Evolutionary conservation across 2,113 vertebrate genomes (phyloP).

Genomic region (Rhineura floridana): DNA sequence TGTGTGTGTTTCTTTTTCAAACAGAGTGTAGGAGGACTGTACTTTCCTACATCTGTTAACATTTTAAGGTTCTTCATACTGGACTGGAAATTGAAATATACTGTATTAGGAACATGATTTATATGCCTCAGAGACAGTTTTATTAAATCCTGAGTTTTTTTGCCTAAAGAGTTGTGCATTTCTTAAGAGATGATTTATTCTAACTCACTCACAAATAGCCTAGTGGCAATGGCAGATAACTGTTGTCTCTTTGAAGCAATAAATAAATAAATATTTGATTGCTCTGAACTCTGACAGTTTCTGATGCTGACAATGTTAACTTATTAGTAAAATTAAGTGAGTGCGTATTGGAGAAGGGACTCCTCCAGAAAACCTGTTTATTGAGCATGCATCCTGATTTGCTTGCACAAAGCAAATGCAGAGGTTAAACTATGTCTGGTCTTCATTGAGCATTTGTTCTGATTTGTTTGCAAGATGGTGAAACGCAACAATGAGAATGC

Average conservation of each 20-base stretch:
- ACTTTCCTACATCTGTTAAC: slow-evolving; percentile 60
- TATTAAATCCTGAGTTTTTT: slow-evolving; percentile 48
- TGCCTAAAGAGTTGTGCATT: slow-evolving; percentile 18
- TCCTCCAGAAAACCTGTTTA: too few species aligned
- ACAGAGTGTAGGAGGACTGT: slow-evolving; percentile 10
- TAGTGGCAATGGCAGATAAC: slow-evolving; percentile 27
- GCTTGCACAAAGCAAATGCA: too few species aligned
- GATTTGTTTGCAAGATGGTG: too few species aligned
- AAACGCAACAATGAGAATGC: too few species aligned
- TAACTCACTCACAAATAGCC: slow-evolving; percentile 37
- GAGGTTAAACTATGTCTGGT: too few species aligned
- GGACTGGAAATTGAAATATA: slow-evolving; percentile 59
- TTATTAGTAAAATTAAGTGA: slow-evolving; percentile 46
- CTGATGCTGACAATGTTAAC: slow-evolving; percentile 49
- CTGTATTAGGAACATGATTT: slow-evolving; percentile 56
- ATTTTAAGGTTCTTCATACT: slow-evolving; percentile 56
- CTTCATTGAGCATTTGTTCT: too few species aligned
- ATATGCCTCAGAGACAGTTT: slow-evolving; percentile 42
- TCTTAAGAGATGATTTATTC: slow-evolving; percentile 35
- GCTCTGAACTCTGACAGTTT: slow-evolving; percentile 16
- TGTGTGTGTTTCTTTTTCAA: background rate
- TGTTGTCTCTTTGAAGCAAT: slow-evolving; percentile 53
- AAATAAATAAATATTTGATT: slow-evolving; percentile 33
- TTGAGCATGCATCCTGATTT: too few species aligned
- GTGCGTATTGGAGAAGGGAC: slow-evolving; percentile 37